A percentile compares a stretch with the other conserved stretches of the same genome.
Conservation (phyloP, 2,113 vertebrate genomes). For the Apteryx owenii region DNA sequence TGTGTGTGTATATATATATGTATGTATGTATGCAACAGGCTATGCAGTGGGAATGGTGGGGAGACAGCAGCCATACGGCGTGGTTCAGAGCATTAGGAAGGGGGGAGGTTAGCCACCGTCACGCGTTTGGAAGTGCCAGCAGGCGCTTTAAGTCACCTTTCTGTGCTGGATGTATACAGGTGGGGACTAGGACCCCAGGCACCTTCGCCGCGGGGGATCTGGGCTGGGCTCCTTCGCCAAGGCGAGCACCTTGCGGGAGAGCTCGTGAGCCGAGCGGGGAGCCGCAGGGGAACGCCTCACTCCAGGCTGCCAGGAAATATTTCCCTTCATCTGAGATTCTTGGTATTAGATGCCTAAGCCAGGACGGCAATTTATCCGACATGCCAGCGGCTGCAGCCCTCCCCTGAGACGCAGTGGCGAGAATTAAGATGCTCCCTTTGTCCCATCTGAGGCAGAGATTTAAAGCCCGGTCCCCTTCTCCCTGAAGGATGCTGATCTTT, state of each 20-base stretch:
- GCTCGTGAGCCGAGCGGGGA: not conserved
- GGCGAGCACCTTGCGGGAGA: not conserved
- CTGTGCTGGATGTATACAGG: too few species aligned
- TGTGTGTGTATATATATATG: not conserved
- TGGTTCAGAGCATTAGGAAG: not conserved
- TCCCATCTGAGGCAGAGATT: not conserved
- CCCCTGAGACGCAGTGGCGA: not conserved
- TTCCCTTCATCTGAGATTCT: not conserved
- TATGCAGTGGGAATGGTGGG: not conserved
- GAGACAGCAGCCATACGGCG: not conserved
- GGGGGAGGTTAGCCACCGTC: too few species aligned
- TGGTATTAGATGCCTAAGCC: not conserved
- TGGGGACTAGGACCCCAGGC: too few species aligned
- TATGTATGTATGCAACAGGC: too few species aligned
- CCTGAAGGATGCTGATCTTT: not conserved
- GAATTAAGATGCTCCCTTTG: conserved; percentile 13
- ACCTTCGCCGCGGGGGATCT: too few species aligned
- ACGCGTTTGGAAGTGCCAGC: too few species aligned
- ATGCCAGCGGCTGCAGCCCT: not conserved
- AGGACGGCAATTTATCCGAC: not conserved
- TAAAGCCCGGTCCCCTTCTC: conserved; percentile 1
- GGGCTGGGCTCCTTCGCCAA: not conserved
- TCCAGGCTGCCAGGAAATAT: not conserved
- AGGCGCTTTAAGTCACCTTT: too few species aligned
- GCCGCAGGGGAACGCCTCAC: not conserved